Conservation (phyloP, 1,140 invertebrate genomes). For the Solenopsis invicta region DNA sequence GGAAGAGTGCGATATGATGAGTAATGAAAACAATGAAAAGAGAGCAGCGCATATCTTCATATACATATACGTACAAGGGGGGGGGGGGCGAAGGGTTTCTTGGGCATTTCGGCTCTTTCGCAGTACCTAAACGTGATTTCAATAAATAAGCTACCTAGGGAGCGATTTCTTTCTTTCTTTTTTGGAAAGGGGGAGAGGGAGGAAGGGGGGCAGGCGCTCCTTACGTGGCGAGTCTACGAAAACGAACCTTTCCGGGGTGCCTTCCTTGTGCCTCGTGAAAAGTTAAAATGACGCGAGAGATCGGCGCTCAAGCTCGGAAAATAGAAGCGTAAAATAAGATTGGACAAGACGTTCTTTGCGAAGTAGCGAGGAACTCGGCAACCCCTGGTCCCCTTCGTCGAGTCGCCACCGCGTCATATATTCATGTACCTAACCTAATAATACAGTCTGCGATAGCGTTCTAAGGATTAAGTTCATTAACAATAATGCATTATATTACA, state of each 20-base stretch:
- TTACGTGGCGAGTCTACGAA: slow-evolving; percentile 72
- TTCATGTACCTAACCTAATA: slow-evolving; percentile 84
- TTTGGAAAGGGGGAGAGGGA: slow-evolving; percentile 51
- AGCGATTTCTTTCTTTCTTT: slow-evolving; percentile 76
- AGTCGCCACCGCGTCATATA: slow-evolving; percentile 80
- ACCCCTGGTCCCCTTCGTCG: slow-evolving; percentile 67
- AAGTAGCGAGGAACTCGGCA: background rate
- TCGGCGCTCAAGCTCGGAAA: slow-evolving; percentile 3
- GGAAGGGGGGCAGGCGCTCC: slow-evolving; percentile 70
- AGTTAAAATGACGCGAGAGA: slow-evolving; percentile 28
- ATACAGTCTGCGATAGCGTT: slow-evolving; percentile 86
- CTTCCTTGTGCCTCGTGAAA: slow-evolving; percentile 19
- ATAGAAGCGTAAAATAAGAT: slow-evolving; percentile 45
- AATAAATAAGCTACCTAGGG: slow-evolving; percentile 86
- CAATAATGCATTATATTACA: slow-evolving; percentile 84
- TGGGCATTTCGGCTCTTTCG: slow-evolving; percentile 77
- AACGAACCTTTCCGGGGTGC: slow-evolving; percentile 47
- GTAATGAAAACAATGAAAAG: slow-evolving; percentile 66
- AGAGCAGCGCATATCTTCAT: slow-evolving; percentile 75
- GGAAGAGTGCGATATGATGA: background rate
- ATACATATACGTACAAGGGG: slow-evolving; percentile 63
- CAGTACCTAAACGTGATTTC: slow-evolving; percentile 83
- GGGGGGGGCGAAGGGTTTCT: slow-evolving; percentile 70
- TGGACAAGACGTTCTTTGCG: slow-evolving; percentile 26
- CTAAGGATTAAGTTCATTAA: slow-evolving; percentile 84